These are phyloP conservation scores for Torymus texanus DNA, from an alignment of 2,888 invertebrate genomes.

Conservation along the genomic window DNA sequence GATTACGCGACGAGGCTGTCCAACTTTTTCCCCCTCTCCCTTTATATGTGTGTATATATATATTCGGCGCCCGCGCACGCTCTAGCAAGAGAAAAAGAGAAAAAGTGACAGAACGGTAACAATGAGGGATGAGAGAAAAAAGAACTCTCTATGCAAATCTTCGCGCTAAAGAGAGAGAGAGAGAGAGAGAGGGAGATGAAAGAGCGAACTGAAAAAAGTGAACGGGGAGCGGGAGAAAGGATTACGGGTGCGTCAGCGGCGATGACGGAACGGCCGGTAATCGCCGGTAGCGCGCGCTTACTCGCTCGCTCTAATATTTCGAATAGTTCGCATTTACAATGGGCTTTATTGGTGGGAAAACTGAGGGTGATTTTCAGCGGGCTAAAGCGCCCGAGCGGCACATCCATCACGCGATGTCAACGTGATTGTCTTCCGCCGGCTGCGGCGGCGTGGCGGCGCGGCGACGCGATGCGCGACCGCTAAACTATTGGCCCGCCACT, in stretches of 20 bases:
- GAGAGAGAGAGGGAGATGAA: conserved; percentile 58
- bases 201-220: not conserved
- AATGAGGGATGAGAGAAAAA: conserved; percentile 43
- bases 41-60: too few relatives aligned
- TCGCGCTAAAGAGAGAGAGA: conserved; percentile 14
- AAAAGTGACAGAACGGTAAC: conserved; percentile 28
- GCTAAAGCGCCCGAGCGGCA: conserved; percentile 61
- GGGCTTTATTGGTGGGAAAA: conserved; percentile 73
- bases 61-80: not conserved
- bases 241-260: conserved; percentile 72
- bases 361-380: conserved; percentile 65
- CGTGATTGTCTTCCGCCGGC: conserved; percentile 74
- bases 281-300: conserved; percentile 60
- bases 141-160: conserved; percentile 50
- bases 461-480: not conserved
- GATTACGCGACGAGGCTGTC: conserved; percentile 36
- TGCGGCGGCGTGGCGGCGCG: conserved; percentile 58
- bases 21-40: not conserved
- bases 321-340: conserved; percentile 75
- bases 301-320: conserved; percentile 72
- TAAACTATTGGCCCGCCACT: conserved; percentile 36
- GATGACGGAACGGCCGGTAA: conserved; percentile 75
- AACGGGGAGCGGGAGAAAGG: conserved; percentile 60
- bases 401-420: conserved; percentile 75
- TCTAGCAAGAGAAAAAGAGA: conserved; percentile 5